These are phyloP conservation scores for Squalus acanthias DNA, from an alignment of 2,797 vertebrate genomes.

Conservation along the genomic window DNA sequence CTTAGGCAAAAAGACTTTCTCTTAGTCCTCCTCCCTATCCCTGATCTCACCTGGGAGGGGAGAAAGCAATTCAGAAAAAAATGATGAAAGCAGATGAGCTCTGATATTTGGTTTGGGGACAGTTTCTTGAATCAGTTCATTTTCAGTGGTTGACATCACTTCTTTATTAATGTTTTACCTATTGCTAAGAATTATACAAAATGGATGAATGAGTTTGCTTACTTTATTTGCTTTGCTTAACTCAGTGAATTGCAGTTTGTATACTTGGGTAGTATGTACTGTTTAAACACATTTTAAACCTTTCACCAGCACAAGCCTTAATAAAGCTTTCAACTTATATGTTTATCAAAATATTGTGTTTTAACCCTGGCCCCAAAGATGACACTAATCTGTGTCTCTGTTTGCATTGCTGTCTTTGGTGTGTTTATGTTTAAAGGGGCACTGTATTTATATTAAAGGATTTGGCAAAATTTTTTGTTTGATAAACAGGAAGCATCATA, in stretches of 20 bases:
- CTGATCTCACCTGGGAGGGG: not conserved
- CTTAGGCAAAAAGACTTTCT: not conserved
- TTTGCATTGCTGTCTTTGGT: not conserved
- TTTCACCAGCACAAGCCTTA: not conserved
- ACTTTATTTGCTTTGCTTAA: slow-evolving; percentile 28
- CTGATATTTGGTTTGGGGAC: slow-evolving; percentile 20
- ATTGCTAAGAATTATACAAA: slow-evolving; percentile 14
- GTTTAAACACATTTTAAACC: not conserved
- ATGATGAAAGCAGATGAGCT: not conserved
- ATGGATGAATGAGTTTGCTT: slow-evolving; percentile 1
- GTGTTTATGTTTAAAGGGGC: not conserved
- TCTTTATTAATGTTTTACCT: not conserved
- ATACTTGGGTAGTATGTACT: not conserved
- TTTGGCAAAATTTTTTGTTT: not conserved
- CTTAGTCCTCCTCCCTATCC: not conserved
- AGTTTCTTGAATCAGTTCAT: slow-evolving; percentile 36
- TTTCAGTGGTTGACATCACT: not conserved
- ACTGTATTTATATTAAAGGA: not conserved
- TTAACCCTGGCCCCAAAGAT: not conserved
- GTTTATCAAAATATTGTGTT: slow-evolving; percentile 18
- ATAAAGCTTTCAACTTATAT: not conserved
- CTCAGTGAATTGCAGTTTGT: slow-evolving; percentile 3
- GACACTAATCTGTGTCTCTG: not conserved
- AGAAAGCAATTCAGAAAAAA: not conserved
- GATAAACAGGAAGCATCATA: not conserved